phyloP scores from a whole-genome alignment of 2,797 vertebrate species.

The Thunnus albacares region DNA sequence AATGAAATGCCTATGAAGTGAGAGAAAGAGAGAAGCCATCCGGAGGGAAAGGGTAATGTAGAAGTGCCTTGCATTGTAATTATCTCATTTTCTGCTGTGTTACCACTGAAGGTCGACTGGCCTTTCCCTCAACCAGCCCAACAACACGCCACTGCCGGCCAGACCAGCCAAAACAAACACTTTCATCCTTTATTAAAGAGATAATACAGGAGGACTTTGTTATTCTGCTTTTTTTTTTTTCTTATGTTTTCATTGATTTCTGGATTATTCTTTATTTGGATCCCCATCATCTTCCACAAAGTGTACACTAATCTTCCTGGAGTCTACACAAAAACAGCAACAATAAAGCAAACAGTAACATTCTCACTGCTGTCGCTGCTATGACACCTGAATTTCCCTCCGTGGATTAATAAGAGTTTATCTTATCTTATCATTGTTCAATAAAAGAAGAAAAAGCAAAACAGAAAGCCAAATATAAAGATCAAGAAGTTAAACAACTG shows the following conservation, averaged over 20 bases:
- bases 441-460: too few relatives aligned
- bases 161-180: slow-evolving; percentile 27
- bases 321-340: too few relatives aligned
- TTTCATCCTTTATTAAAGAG: slow-evolving; percentile 11
- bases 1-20: slow-evolving; percentile 38
- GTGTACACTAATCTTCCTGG: too few relatives aligned
- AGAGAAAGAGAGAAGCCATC: slow-evolving; percentile 28
- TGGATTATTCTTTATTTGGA: too few relatives aligned
- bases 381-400: too few relatives aligned
- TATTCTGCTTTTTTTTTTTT: not conserved
- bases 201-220: not conserved
- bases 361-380: too few relatives aligned
- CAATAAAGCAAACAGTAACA: too few relatives aligned
- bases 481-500: too few relatives aligned
- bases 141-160: slow-evolving; percentile 12
- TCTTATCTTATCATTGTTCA: too few relatives aligned
- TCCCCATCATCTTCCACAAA: too few relatives aligned
- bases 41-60: slow-evolving; percentile 23
- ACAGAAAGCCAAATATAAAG: too few relatives aligned
- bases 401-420: too few relatives aligned
- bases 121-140: slow-evolving; percentile 47
- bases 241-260: not conserved
- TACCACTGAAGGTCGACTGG: slow-evolving; percentile 59
- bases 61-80: slow-evolving; percentile 62
- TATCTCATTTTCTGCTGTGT: slow-evolving; percentile 63